Evolutionary conservation across 2,113 vertebrate genomes (phyloP), one percentile per base, ranked within the genome.

Genomic region (Prietella phreatophila): DNA sequence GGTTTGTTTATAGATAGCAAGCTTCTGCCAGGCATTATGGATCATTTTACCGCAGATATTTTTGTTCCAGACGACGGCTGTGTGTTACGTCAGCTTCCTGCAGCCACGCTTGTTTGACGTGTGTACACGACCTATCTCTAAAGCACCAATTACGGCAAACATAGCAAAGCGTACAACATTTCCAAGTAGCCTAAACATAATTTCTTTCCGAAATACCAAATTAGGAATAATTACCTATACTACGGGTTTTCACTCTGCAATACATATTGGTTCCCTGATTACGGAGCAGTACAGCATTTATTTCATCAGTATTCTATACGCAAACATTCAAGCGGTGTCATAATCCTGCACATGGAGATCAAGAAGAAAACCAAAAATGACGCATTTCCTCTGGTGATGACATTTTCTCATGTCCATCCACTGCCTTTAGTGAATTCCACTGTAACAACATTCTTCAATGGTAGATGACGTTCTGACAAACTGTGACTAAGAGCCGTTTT

Each of bases 401-500:
- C 6, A 42, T 82, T 84, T 67, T 58, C 60, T 73, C 42, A 83
- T 83, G 9, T 3, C 33, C 47, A 30, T 50, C 22, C 39, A 27
- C 39, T 36, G 7, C 33, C 71, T 60, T 4, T 80, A 19, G 36
- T 58, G 42, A 83, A 63, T 55, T 88, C 82, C 71, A 67, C 71
- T 25, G 58, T 30, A 83, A 39, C 30, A 39, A 56, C 71, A 47
- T 83, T 60, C 50, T 83, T 83, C 36, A 25, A 86, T 78, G 47
- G 11, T 36, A 27, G 42, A 81, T 82, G 82, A 82, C 56, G 63
- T 83, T 25, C 56, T 36, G 27, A 90, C 90, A 88, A 93, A 92
- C 90, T 83, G 86, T 90, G 90, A 92, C 90, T 90, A 87, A 60
- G 19, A 69, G 82, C 55, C 76, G 79, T 89, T 92, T 88, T 67